A percentile compares a stretch with the other conserved stretches of the same genome.
phyloP scores from a whole-genome alignment of 2,797 vertebrate genomes.

The Austrolebias charrua region DNA sequence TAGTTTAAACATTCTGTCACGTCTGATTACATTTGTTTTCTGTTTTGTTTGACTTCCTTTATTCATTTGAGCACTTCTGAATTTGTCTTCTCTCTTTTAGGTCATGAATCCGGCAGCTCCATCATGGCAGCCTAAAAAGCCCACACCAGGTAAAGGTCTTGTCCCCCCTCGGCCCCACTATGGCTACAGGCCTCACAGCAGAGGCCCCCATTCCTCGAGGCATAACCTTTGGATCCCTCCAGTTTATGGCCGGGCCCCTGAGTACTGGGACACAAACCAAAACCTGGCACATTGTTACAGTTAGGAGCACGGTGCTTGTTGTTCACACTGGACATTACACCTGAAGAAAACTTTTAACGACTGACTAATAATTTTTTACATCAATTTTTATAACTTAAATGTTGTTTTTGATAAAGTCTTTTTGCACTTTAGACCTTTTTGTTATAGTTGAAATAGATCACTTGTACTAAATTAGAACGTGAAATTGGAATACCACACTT shows the following conservation, averaged over 20 bases:
- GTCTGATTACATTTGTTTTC: background rate
- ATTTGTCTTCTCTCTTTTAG: constrained; percentile 33
- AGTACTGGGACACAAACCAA: constrained; percentile 61
- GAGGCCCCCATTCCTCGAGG: constrained; percentile 42
- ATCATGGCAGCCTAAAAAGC: constrained; percentile 65
- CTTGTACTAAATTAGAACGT: constrained; percentile 66
- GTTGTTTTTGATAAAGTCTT: constrained; percentile 50
- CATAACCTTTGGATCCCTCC: constrained; percentile 63
- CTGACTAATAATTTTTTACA: constrained; percentile 55
- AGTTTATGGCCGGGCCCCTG: constrained; percentile 41
- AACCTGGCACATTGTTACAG: constrained; percentile 51
- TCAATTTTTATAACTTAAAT: constrained; percentile 55
- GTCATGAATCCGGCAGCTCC: constrained; percentile 64
- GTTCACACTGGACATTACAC: constrained; percentile 55
- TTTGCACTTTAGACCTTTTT: constrained; percentile 80
- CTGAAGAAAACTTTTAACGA: constrained; percentile 53
- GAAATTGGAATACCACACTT: constrained; percentile 63
- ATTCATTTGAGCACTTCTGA: background rate
- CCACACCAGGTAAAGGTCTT: constrained; percentile 33
- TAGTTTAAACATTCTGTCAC: too few relatives aligned
- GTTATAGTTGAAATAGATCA: constrained; percentile 64
- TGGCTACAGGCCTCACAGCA: constrained; percentile 51
- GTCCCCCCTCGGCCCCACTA: constrained; percentile 48
- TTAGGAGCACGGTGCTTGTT: constrained; percentile 47
- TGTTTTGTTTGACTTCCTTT: background rate